Base-by-base conservation (phyloP, 2,113 vertebrate species). In the Macrotis lagotis region DNA sequence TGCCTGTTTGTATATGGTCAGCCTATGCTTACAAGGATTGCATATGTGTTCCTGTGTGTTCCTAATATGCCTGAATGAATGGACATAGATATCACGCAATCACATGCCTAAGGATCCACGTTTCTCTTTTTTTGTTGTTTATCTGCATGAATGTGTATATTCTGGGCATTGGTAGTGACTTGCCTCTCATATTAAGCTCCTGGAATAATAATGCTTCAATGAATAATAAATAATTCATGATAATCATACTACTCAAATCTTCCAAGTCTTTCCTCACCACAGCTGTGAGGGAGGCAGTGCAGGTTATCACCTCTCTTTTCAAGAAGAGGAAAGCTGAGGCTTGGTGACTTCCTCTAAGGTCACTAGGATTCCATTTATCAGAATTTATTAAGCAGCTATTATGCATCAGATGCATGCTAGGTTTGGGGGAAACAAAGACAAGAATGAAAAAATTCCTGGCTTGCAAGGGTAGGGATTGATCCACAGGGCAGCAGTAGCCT, bases 181-280 rank as follows among this genome's bases (percentile, higher is more conserved):
- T 83, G 66, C 66, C 66, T 44, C 66, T 83, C n/a, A 83, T n/a
- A 83, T 83, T 44, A 83, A 83, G 66, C 66, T 83, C 66, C n/a
- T 83, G 19, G 66, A 83, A 83, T 83, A 83, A 83, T 83, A 83
- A 83, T 83, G 66, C n/a, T 83, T 83, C 66, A 44, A 83, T 83
- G 66, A 83, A 44, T 44, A 83, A 83, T 83, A 83, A 83, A 83
- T 83, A 83, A 83, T 44, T 83, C 66, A 83, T 83, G 66, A 83
- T 83, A 83, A 83, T 83, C 66, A 83, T 83, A 44, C n/a, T 83
- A n/a, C 66, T 83, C n/a, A 83, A 83, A 83, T 83, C 66, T 83
- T 19, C 66, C 66, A 44, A 83, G n/a, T 16, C n/a, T 83, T 44
- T 83, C n/a, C 66, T 83, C 66, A 83, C 6, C n/a, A 44, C n/a